Percentiles rank a stretch among this genome's conserved stretches.
phyloP scores from a whole-genome alignment of 2,888 invertebrate genomes.

The Synergus gifuensis region DNA sequence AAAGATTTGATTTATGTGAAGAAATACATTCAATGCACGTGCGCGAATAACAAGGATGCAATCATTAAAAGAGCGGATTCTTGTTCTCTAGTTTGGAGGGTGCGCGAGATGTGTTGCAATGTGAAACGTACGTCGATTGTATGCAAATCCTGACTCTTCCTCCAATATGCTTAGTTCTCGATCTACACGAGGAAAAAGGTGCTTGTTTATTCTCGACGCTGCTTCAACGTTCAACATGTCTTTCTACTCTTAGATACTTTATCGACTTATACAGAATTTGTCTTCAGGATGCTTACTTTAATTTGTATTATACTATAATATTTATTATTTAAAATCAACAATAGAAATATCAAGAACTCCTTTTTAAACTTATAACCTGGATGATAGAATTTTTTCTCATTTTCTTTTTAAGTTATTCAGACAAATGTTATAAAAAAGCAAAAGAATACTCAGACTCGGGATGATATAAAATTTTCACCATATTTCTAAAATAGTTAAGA shows the following conservation, averaged over 20 bases:
- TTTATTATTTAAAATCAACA: not conserved
- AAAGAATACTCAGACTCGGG: no score
- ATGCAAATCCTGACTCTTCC: constrained; percentile 63
- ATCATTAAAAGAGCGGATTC: constrained; percentile 32
- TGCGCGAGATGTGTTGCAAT: constrained; percentile 56
- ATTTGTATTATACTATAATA: not conserved
- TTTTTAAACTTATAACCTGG: no score
- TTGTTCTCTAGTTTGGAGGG: constrained; percentile 52
- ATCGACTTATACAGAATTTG: not conserved
- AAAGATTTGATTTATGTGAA: not conserved
- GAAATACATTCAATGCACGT: constrained; percentile 1
- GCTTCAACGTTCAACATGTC: constrained; percentile 53
- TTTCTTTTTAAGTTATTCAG: no score
- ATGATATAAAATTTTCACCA: no score
- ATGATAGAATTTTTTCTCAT: no score
- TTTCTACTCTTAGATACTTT: constrained; percentile 51
- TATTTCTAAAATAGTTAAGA: no score
- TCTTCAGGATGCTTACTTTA: not conserved
- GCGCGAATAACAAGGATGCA: not conserved
- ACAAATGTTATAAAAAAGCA: no score
- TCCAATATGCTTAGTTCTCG: constrained; percentile 52
- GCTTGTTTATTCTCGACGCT: constrained; percentile 56
- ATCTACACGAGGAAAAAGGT: constrained; percentile 53
- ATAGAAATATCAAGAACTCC: no score
- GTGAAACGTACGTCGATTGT: constrained; percentile 63